Evolutionary conservation across 2,888 invertebrate genomes (phyloP), one percentile per base, ranked within the genome.

Genomic region (Lordiphosa fenestrarum): DNA sequence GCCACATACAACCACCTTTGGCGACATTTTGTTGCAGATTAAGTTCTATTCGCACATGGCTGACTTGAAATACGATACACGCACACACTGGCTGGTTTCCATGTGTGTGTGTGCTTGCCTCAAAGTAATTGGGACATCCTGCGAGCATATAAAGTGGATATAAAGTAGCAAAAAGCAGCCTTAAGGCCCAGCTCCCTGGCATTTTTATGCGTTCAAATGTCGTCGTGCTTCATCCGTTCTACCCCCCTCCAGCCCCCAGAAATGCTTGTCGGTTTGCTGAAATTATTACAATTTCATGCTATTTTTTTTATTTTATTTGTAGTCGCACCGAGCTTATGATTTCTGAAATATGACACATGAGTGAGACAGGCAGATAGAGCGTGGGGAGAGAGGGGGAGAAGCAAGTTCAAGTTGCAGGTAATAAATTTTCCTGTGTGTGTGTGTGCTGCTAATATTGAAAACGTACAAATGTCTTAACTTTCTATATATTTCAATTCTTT

Each of bases 21-120:
- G 77, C 84, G 85, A 87, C 88, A 87, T 88, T 87, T 87, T 88
- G 88, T 88, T 86, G 88, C 85, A 88, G 88, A 87, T 88, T 87
- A 88, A 86, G 86, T 87, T 84, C 87, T 84, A 88, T 88, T 87
- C 88, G 87, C 88, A 87, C 87, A 88, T 87, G 87, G 81, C 76
- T 87, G 88, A 62, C 84, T 84, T 88, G 87, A 87, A 87, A 87
- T 87, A 87, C 86, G 88, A 86, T 86, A 73, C 65, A 66, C 55
- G 41, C 64, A 60, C 62, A 69, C 55, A 60, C 60, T 41, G 42
- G 46, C 3, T 42, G 50, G 58, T 15, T 15, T 15, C 15, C 55
- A 58, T 58, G 53, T 52, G 57, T 49, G 39, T 69, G 59, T 54
- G 54, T 52, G 65, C 44, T 49, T 58, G 67, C 55, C 72, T 72